Percentiles rank a stretch among this genome's conserved stretches.
phyloP scores from a whole-genome alignment of 2,113 vertebrate genomes.

The Dromas ardeola region DNA sequence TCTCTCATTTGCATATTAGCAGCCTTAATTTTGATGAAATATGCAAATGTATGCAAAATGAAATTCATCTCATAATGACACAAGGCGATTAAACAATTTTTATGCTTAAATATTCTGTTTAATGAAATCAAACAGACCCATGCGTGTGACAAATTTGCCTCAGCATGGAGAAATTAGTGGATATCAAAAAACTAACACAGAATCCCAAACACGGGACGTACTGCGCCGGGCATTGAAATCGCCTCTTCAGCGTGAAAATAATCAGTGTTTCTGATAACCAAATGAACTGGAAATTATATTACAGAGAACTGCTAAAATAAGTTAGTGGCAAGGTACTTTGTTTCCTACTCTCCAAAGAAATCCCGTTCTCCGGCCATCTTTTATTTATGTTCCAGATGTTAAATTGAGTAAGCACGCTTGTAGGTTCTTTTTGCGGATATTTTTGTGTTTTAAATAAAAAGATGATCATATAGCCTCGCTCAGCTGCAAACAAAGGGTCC shows the following conservation, averaged over 20 bases:
- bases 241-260: constrained; percentile 29
- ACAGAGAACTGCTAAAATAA: constrained; percentile 53
- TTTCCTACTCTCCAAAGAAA: constrained; percentile 10
- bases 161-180: constrained; percentile 87
- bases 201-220: constrained; percentile 15
- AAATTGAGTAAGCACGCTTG: not conserved
- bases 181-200: constrained; percentile 76
- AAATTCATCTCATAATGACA: constrained; percentile 99
- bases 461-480: accelerated
- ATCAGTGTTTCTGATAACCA: constrained; percentile 61
- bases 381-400: constrained; percentile 54
- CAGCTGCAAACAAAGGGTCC: not conserved
- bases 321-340: constrained; percentile 60
- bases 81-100: constrained; percentile 99
- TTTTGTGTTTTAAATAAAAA: not conserved
- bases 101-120: constrained; percentile 99
- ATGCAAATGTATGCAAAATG: constrained; percentile 99
- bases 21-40: constrained; percentile 90
- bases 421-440: not conserved
- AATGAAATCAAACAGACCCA: constrained; percentile 98
- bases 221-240: constrained; percentile 58
- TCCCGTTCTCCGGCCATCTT: not conserved
- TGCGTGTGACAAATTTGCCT: constrained; percentile 90
- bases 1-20: constrained; percentile 91
- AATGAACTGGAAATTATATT: constrained; percentile 69